phyloP scores from a whole-genome alignment of 2,888 invertebrate species.

The Kryphioiulus occultus region DNA sequence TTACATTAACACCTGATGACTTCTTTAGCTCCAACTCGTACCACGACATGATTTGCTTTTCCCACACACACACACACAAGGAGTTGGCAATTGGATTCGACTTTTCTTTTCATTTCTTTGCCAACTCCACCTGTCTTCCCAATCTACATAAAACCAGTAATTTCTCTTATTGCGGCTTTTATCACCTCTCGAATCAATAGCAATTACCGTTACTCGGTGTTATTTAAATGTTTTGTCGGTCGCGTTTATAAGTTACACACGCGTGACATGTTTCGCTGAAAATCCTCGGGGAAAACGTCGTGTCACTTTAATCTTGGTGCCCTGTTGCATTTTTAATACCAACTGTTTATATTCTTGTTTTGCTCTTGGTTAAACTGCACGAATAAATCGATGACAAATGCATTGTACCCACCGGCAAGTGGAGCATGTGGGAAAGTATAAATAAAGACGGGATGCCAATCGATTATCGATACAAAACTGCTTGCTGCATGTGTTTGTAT shows the following conservation, averaged over 20 bases:
- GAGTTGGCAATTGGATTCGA: neutral
- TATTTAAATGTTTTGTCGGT: neutral
- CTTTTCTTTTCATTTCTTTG: neutral
- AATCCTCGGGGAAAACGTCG: neutral
- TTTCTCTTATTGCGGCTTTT: slow-evolving; percentile 30
- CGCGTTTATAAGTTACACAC: neutral
- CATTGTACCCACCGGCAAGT: neutral
- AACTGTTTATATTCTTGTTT: slow-evolving; percentile 20
- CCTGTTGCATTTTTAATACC: slow-evolving; percentile 25
- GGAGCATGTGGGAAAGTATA: neutral
- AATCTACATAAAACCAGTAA: neutral
- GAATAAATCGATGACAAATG: slow-evolving; percentile 31
- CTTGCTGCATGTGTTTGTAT: neutral
- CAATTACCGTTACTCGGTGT: neutral
- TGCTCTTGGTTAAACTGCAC: neutral
- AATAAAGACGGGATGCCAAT: neutral
- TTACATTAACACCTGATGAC: slow-evolving; percentile 20
- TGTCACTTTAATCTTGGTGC: slow-evolving; percentile 25
- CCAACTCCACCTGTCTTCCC: neutral
- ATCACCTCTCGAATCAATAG: neutral
- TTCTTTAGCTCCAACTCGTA: slow-evolving; percentile 2
- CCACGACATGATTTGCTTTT: neutral
- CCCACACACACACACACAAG: too few species aligned
- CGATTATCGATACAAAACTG: slow-evolving; percentile 12
- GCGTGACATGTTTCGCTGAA: slow-evolving; percentile 4